Base-by-base conservation (phyloP, 2,113 vertebrate species). In the Nanorana parkeri region DNA sequence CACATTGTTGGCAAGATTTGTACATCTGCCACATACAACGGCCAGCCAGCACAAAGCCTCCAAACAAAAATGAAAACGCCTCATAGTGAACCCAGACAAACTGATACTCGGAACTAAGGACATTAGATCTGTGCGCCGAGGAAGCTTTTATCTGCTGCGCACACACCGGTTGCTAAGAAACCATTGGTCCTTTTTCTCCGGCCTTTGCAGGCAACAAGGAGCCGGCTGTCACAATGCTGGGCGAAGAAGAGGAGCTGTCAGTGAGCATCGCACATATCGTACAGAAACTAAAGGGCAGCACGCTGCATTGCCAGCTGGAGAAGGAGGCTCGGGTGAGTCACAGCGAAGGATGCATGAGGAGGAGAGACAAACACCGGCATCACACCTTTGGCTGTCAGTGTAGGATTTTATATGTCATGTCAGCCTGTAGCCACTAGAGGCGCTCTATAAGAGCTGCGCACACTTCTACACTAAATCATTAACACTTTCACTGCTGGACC, bases 261-360 rank as follows among this genome's bases (percentile, higher is more conserved):
- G 88, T 95, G 87, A 92, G 91, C 69, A 95, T 98, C 71, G 94
- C 95, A 7, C 96, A 96, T 32, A 91, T 98, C 61, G 95, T 97
- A 15, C 95, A 95, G 86, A 95, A 95, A 73, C 94, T 99, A 84
- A 94, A 92, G 81, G 94, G 94, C 86, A 97, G 93, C 81, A 91
- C 89, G 85, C 86, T 99, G 74, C 95, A 99, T 90, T 92, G 96
- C 0, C 95, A 97, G 91, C 90, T 99, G 90, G 97, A 98, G 89
- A 94, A 93, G 68, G 95, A 97, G 89, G 97, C 96, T 84, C 96
- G 95, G 94, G 97, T 98, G 89, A 97, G 97, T 88, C 3, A 23
- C 65, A 61, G 72, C 51, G 32, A 64, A 26, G 83, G 65, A 77
- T 77, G 84, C 15, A 17, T 17, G 4, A 21, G 41, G 41, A 6